Conservation (phyloP, 2,888 invertebrate genomes). For the Cremastinae sp. region DNA sequence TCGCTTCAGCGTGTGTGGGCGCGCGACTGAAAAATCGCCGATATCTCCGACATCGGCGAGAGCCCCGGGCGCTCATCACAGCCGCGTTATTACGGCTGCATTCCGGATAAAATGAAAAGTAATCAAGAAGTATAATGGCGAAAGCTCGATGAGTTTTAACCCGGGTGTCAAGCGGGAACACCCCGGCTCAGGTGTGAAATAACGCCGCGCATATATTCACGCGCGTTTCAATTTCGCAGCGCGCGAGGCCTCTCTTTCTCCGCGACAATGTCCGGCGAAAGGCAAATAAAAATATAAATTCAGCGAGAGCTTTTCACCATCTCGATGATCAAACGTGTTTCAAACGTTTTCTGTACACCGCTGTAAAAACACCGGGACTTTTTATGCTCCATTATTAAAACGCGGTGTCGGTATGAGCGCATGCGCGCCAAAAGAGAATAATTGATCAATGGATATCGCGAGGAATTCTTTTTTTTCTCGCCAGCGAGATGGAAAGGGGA, state of each 20-base stretch:
- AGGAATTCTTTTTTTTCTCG: constrained; percentile 7
- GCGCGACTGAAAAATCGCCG: constrained; percentile 3
- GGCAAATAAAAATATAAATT: no score
- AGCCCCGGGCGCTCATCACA: constrained; percentile 1
- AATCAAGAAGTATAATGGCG: constrained; percentile 14
- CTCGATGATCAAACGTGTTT: no score
- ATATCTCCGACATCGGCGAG: not conserved
- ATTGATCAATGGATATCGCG: constrained; percentile 28
- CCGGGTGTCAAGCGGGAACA: constrained; percentile 1
- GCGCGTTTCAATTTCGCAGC: constrained; percentile 5
- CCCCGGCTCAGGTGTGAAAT: not conserved
- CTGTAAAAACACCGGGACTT: not conserved
- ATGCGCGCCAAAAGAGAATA: constrained; percentile 4
- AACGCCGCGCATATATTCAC: not conserved
- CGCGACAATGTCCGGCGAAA: not conserved
- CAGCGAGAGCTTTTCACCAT: no score
- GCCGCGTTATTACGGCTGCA: not conserved
- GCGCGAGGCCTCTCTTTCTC: not conserved
- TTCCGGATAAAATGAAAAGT: constrained; percentile 22
- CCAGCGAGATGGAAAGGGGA: no score
- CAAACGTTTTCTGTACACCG: not conserved
- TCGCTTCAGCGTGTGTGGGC: constrained; percentile 1
- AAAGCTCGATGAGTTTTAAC: constrained; percentile 12
- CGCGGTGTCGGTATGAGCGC: not conserved
- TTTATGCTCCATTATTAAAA: constrained; percentile 14